A percentile compares a stretch with the other conserved stretches of the same genome.
Conservation (phyloP, 2,888 invertebrate species). For the Fragum whitleyi region DNA sequence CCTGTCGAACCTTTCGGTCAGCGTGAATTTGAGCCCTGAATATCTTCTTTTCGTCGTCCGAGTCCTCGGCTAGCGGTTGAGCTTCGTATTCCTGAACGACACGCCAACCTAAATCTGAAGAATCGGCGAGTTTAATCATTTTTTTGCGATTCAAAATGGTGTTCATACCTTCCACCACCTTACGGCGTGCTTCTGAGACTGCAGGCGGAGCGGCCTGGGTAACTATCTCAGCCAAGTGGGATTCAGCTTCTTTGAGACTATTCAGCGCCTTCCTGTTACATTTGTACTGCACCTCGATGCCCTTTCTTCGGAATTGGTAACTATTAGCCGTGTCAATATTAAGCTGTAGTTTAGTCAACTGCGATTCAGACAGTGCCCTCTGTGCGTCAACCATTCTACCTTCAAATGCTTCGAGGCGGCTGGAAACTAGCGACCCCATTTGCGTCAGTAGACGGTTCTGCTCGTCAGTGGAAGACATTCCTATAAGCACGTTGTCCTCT, state of each 20-base stretch:
- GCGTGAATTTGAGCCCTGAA: slow-evolving; percentile 41
- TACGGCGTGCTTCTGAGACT: neutral
- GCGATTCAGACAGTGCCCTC: neutral
- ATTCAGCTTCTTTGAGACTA: slow-evolving; percentile 9
- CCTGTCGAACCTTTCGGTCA: slow-evolving; percentile 32
- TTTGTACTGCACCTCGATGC: slow-evolving; percentile 23
- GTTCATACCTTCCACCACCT: slow-evolving; percentile 16
- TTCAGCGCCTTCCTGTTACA: slow-evolving; percentile 1
- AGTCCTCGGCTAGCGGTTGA: slow-evolving; percentile 41
- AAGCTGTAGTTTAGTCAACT: neutral
- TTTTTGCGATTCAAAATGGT: slow-evolving; percentile 15
- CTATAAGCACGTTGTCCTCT: neutral
- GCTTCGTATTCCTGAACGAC: slow-evolving; percentile 35
- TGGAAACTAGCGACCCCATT: neutral
- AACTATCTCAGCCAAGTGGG: neutral
- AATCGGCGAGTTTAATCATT: slow-evolving; percentile 35
- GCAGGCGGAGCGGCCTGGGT: neutral
- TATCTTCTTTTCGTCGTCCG: slow-evolving; percentile 49
- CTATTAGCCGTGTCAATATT: neutral
- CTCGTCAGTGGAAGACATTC: neutral
- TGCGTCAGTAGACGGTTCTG: neutral
- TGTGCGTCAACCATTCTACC: neutral
- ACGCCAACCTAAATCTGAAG: slow-evolving; percentile 31
- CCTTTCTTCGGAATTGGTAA: slow-evolving; percentile 11
- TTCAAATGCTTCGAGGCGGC: neutral